Evolutionary conservation across 2,797 vertebrate genomes (phyloP).

Genomic region (Pangasius larnaudii): DNA sequence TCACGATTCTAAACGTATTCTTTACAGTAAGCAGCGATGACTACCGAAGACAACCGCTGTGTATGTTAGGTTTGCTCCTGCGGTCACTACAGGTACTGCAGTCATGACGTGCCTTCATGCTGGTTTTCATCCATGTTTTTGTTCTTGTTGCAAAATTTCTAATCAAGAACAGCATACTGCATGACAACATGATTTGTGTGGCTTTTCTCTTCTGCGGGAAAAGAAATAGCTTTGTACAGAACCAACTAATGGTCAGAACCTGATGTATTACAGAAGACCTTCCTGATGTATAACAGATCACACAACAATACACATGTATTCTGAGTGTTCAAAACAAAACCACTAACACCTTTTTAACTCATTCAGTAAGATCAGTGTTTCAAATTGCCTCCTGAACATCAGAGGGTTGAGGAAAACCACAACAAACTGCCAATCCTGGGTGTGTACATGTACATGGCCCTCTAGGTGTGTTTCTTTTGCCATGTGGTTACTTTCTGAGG

Average conservation of each 20-base stretch:
- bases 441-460: not conserved
- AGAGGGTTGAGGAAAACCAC: not conserved
- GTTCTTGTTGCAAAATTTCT: not conserved
- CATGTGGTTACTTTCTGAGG: not conserved
- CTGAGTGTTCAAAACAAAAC: not conserved
- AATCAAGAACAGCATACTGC: not conserved
- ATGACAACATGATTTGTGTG: not conserved
- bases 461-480: not conserved
- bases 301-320: not conserved
- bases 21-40: not conserved
- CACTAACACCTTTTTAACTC: not conserved
- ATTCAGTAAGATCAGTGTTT: not conserved
- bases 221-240: not conserved
- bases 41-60: not conserved
- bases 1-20: not conserved
- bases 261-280: not conserved
- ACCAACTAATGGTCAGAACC: not conserved
- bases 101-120: not conserved
- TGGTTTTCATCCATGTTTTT: not conserved
- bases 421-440: slow-evolving; percentile 2
- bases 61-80: not conserved
- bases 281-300: not conserved
- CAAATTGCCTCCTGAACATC: not conserved
- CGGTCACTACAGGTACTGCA: not conserved
- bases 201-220: not conserved